Conservation (phyloP, 2,888 invertebrate genomes). For the Orthosia incerta region DNA sequence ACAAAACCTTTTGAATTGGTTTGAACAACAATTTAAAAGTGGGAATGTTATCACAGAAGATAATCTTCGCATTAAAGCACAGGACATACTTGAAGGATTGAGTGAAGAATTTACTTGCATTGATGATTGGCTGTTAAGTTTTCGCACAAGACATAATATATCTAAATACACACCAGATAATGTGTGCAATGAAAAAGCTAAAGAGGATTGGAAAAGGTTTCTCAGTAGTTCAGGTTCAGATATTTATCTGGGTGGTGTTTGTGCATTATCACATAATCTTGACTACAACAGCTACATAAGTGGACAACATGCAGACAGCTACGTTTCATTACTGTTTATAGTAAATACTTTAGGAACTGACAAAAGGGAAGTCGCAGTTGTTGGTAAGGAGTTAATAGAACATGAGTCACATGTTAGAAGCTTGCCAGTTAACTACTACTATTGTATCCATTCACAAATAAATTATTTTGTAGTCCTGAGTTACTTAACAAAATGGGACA, state of each 20-base stretch:
- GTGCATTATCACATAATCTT: constrained; percentile 67
- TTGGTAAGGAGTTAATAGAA: constrained; percentile 66
- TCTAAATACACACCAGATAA: constrained; percentile 62
- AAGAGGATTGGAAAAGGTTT: constrained; percentile 69
- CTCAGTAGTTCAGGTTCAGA: constrained; percentile 57
- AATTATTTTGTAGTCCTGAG: constrained; percentile 64
- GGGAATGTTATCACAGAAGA: constrained; percentile 67
- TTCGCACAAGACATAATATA: constrained; percentile 71
- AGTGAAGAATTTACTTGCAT: constrained; percentile 67
- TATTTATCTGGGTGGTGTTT: constrained; percentile 70
- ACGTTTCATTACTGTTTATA: constrained; percentile 70
- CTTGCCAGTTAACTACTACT: constrained; percentile 71
- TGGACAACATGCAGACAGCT: constrained; percentile 61
- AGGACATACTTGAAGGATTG: constrained; percentile 65
- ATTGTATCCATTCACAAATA: constrained; percentile 64
- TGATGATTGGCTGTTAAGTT: constrained; percentile 72
- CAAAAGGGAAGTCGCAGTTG: constrained; percentile 68
- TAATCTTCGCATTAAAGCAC: constrained; percentile 64
- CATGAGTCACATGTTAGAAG: constrained; percentile 62
- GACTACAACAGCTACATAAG: constrained; percentile 67
- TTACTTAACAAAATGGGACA: constrained; percentile 71
- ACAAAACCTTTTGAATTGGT: constrained; percentile 71
- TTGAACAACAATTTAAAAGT: constrained; percentile 64
- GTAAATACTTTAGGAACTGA: constrained; percentile 68
- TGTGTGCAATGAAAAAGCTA: constrained; percentile 52